Conservation (phyloP, 2,113 vertebrate species). For the Saimiri boliviensis region DNA sequence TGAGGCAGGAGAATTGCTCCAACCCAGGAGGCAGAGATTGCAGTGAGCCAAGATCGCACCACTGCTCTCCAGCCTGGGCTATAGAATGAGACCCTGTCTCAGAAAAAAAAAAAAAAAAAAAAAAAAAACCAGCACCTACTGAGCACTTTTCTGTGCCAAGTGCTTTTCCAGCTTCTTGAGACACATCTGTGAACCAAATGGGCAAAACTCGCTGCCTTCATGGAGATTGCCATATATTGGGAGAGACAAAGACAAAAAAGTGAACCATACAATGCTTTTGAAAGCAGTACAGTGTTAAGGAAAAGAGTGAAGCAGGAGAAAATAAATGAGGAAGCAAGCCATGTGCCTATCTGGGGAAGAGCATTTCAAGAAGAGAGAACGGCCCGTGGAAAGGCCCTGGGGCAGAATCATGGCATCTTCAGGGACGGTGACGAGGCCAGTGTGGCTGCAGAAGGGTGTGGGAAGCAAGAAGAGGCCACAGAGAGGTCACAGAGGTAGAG, state of each 20-base stretch:
- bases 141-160: neutral
- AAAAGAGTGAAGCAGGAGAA: neutral
- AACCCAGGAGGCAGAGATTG: no score
- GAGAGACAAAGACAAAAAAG: neutral
- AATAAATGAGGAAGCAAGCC: neutral
- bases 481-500: neutral
- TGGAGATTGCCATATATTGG: rapidly evolving
- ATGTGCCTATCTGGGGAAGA: neutral
- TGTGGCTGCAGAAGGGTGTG: neutral
- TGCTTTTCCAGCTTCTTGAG: neutral
- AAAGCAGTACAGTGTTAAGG: neutral
- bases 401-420: neutral
- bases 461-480: no score
- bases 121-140: no score
- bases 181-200: neutral
- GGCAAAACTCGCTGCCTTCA: no score
- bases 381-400: no score
- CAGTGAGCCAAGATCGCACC: no score
- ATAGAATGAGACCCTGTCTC: no score
- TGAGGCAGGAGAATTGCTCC: no score
- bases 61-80: no score
- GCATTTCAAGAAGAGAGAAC: no score
- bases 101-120: no score
- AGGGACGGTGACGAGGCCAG: no score
- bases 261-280: rapidly evolving